Conservation (phyloP, 2,888 invertebrate genomes). For the Pecten maximus region DNA sequence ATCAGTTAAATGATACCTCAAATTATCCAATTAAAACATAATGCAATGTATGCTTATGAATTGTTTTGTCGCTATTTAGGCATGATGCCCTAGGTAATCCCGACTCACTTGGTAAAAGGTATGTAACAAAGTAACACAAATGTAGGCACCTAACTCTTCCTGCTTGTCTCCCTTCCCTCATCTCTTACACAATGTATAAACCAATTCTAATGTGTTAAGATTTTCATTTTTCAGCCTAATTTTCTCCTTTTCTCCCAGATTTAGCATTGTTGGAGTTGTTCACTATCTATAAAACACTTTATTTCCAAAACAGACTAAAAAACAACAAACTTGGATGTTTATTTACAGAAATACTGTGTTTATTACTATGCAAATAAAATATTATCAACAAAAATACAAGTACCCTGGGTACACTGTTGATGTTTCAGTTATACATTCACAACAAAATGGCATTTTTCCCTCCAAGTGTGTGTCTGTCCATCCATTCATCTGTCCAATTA, state of each 20-base stretch:
- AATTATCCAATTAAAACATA: not conserved
- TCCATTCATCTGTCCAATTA: too few relatives aligned
- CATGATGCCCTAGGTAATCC: constrained; percentile 77
- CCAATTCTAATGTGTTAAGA: not conserved
- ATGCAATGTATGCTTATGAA: not conserved
- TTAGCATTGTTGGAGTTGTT: too few relatives aligned
- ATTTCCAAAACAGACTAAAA: too few relatives aligned
- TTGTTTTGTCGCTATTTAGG: constrained; percentile 57
- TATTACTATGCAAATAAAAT: too few relatives aligned
- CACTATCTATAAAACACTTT: too few relatives aligned
- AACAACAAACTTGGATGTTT: too few relatives aligned
- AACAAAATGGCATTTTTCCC: too few relatives aligned
- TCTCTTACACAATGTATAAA: not conserved
- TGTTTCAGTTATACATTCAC: too few relatives aligned
- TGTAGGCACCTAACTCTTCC: constrained; percentile 24
- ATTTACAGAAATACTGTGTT: too few relatives aligned
- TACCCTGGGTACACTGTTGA: too few relatives aligned
- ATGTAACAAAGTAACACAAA: constrained; percentile 56
- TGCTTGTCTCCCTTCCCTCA: constrained; percentile 39
- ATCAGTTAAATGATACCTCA: not conserved
- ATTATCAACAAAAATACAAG: too few relatives aligned
- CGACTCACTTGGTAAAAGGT: constrained; percentile 76
- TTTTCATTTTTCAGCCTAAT: not conserved
- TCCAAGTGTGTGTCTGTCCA: too few relatives aligned
- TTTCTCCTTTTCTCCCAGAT: not conserved